Evolutionary conservation across 2,113 vertebrate genomes (phyloP).

Genomic region (Brachyistius frenatus): DNA sequence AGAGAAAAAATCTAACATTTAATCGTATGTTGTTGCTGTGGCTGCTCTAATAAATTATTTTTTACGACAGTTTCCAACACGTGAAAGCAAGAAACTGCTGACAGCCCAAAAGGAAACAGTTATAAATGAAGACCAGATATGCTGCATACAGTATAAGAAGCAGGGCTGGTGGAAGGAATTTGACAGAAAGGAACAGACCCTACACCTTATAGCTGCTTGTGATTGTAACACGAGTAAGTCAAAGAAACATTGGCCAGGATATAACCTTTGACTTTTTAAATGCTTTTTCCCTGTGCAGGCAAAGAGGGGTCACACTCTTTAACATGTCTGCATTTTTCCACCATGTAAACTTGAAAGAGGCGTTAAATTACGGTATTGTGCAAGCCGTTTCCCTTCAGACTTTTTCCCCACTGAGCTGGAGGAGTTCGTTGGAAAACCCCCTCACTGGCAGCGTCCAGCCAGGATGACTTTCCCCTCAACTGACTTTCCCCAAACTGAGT

Average conservation of each 20-base stretch:
- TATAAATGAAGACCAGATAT: conserved; percentile 78
- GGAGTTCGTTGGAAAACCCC: conserved; percentile 80
- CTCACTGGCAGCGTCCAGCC: conserved; percentile 72
- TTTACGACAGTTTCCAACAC: conserved; percentile 71
- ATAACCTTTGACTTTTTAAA: conserved; percentile 51
- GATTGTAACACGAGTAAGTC: conserved; percentile 43
- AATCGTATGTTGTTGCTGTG: conserved; percentile 45
- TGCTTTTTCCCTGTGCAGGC: conserved; percentile 27
- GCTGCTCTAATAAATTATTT: conserved; percentile 54
- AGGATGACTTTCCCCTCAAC: conserved; percentile 72
- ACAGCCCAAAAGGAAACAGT: conserved; percentile 70
- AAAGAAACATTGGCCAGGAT: conserved; percentile 49
- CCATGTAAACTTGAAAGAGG: conserved; percentile 61
- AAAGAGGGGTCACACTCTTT: conserved; percentile 39
- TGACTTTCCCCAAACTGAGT: conserved; percentile 78
- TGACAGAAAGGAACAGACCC: conserved; percentile 44
- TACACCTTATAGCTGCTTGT: conserved; percentile 30
- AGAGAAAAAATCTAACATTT: conserved; percentile 44
- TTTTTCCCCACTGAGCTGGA: conserved; percentile 69
- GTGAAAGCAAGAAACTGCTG: conserved; percentile 69
- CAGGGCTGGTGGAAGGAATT: conserved; percentile 58
- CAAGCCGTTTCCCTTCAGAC: conserved; percentile 65
- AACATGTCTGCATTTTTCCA: conserved; percentile 79
- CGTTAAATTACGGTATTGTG: conserved; percentile 59
- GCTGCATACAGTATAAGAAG: conserved; percentile 38